These are phyloP conservation scores for honey bee (Apis mellifera) DNA, from an alignment of 1,140 invertebrate species.

Conservation along the genomic window DNA sequence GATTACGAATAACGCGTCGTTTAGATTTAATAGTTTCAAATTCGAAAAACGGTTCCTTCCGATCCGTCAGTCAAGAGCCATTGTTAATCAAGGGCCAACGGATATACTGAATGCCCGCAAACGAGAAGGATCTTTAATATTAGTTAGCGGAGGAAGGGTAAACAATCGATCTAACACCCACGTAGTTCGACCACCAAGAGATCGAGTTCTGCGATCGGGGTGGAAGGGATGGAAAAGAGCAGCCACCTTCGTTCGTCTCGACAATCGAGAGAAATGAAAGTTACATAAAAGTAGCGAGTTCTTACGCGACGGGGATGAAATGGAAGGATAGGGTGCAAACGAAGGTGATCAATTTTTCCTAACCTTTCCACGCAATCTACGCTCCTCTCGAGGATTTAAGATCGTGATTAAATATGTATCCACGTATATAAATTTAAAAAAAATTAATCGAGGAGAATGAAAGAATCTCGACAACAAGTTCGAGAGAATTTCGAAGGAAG, in stretches of 20 bases:
- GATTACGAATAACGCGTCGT: constrained; percentile 7
- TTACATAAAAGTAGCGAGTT: constrained; percentile 19
- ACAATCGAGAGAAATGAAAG: constrained; percentile 33
- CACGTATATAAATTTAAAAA: too few species aligned
- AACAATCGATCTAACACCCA: constrained; percentile 55
- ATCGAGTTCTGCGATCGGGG: constrained; percentile 1
- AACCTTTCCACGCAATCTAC: background rate
- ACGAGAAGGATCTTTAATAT: constrained; percentile 56
- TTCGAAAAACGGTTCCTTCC: constrained; percentile 3
- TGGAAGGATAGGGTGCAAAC: background rate
- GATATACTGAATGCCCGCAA: constrained; percentile 46
- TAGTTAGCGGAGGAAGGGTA: constrained; percentile 51
- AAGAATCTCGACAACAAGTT: too few species aligned
- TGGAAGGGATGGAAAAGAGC: constrained; percentile 26
- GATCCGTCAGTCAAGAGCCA: constrained; percentile 23
- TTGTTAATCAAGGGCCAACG: constrained; percentile 17
- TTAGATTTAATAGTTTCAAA: constrained; percentile 35
- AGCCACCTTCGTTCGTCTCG: background rate
- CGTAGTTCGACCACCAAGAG: constrained; percentile 1
- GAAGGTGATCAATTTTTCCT: constrained; percentile 9
- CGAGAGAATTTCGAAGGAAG: too few species aligned
- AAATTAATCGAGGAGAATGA: too few species aligned
- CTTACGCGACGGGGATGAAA: constrained; percentile 5
- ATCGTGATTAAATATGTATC: constrained; percentile 3
- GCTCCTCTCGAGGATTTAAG: too few species aligned